phyloP scores from a whole-genome alignment of 1,140 invertebrate genomes.

The Atta texana region DNA sequence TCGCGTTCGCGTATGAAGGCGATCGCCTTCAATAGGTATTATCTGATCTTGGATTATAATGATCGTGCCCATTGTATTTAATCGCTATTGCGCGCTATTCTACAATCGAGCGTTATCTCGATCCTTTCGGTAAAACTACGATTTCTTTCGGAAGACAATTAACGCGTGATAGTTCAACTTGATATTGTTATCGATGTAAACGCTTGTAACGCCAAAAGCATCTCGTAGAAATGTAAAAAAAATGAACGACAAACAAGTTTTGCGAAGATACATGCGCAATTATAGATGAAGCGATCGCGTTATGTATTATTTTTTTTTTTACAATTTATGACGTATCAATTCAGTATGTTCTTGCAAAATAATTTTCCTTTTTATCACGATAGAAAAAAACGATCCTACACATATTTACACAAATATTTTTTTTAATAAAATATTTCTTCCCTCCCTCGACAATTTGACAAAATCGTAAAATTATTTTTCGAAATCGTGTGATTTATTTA shows the following conservation, averaged over 20 bases:
- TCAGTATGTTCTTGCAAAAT: background rate
- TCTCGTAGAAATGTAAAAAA: background rate
- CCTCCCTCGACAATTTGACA: background rate
- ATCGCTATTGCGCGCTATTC: background rate
- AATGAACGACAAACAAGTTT: slow-evolving; percentile 1
- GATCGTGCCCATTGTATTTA: slow-evolving; percentile 42
- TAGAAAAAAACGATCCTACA: background rate
- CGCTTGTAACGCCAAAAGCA: background rate
- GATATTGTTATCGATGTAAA: slow-evolving; percentile 29
- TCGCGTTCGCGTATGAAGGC: slow-evolving; percentile 20
- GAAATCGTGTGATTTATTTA: background rate
- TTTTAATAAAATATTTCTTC: background rate
- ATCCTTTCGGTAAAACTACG: slow-evolving; percentile 61
- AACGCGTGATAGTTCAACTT: background rate
- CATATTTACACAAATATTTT: background rate
- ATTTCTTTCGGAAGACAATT: slow-evolving; percentile 51
- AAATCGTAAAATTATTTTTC: background rate
- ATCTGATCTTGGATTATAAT: slow-evolving; percentile 52
- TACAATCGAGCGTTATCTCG: slow-evolving; percentile 34
- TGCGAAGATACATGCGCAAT: slow-evolving; percentile 23
- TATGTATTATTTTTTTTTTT: slow-evolving; percentile 8
- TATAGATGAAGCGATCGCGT: slow-evolving; percentile 2
- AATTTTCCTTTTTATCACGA: slow-evolving; percentile 3
- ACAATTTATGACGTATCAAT: background rate
- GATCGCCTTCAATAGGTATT: slow-evolving; percentile 42